Evolutionary conservation across 2,888 invertebrate species (phyloP).

Genomic region (Stenodera caucasica): DNA sequence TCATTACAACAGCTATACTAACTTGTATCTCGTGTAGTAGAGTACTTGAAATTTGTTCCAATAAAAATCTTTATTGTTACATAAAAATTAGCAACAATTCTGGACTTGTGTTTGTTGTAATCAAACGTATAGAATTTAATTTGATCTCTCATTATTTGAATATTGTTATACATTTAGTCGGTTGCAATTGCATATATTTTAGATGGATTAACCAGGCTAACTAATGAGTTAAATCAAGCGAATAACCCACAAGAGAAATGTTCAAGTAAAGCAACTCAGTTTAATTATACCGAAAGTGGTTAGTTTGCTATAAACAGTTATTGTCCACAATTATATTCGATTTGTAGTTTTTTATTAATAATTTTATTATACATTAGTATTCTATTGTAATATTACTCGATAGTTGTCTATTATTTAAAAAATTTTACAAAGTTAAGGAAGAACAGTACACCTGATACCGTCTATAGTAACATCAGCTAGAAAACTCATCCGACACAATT

Average conservation of each 20-base stretch:
- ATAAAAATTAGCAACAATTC: slow-evolving; percentile 12
- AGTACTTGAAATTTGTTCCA: slow-evolving; percentile 5
- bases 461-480: slow-evolving; percentile 7
- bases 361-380: no score
- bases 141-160: not conserved
- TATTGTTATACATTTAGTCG: not conserved
- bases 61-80: not conserved
- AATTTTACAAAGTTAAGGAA: not conserved
- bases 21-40: slow-evolving; percentile 2
- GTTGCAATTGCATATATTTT: slow-evolving; percentile 3
- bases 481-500: slow-evolving; percentile 32
- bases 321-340: slow-evolving; percentile 1
- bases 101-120: not conserved
- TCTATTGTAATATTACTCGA: no score
- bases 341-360: not conserved
- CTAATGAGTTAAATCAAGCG: slow-evolving; percentile 7
- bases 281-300: slow-evolving; percentile 6
- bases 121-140: not conserved
- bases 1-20: slow-evolving; percentile 7
- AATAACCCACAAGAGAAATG: slow-evolving; percentile 2
- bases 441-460: not conserved
- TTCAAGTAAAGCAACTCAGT: not conserved
- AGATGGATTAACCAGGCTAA: slow-evolving; percentile 10
- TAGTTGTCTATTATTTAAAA: not conserved
- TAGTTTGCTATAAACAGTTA: slow-evolving; percentile 10